These are phyloP conservation scores for Lasioglossum pauxillum DNA, from an alignment of 2,888 invertebrate genomes.

Conservation along the genomic window DNA sequence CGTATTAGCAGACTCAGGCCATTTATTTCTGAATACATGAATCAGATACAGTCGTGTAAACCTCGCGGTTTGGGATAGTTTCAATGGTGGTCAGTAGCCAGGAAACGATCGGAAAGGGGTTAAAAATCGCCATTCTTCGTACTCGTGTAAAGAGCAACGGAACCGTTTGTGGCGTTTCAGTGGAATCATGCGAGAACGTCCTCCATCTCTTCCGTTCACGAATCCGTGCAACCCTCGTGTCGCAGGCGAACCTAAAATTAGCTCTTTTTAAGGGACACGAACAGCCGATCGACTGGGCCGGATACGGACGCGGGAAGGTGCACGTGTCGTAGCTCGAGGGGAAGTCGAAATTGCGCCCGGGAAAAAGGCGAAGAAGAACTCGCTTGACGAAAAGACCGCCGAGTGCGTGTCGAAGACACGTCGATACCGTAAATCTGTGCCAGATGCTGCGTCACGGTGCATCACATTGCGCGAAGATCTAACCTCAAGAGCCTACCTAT, in stretches of 20 bases:
- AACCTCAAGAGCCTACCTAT: not conserved
- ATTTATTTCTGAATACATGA: not conserved
- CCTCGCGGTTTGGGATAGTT: not conserved
- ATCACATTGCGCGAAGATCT: not conserved
- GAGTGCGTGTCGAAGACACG: constrained; percentile 6
- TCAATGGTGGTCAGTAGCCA: not conserved
- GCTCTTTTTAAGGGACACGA: constrained; percentile 34
- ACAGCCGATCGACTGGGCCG: constrained; percentile 36
- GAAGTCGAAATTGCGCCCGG: constrained; percentile 49
- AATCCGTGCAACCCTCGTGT: constrained; percentile 19
- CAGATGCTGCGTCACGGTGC: constrained; percentile 28
- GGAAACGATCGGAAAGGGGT: constrained; percentile 7
- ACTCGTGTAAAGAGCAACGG: not conserved
- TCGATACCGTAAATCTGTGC: constrained; percentile 28
- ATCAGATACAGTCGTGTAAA: not conserved
- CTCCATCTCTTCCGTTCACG: not conserved
- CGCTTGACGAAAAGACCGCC: not conserved
- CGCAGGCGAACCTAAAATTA: constrained; percentile 29
- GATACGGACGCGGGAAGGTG: constrained; percentile 56
- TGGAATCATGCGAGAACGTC: not conserved
- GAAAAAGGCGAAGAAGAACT: constrained; percentile 22
- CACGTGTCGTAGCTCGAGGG: constrained; percentile 57
- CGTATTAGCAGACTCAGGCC: not conserved
- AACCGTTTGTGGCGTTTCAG: constrained; percentile 6
- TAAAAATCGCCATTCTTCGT: not conserved